A percentile compares a stretch with the other conserved stretches of the same genome.
These are phyloP conservation scores for Trissoscelio sp. DNA, from an alignment of 2,888 invertebrate species.

Conservation along the genomic window DNA sequence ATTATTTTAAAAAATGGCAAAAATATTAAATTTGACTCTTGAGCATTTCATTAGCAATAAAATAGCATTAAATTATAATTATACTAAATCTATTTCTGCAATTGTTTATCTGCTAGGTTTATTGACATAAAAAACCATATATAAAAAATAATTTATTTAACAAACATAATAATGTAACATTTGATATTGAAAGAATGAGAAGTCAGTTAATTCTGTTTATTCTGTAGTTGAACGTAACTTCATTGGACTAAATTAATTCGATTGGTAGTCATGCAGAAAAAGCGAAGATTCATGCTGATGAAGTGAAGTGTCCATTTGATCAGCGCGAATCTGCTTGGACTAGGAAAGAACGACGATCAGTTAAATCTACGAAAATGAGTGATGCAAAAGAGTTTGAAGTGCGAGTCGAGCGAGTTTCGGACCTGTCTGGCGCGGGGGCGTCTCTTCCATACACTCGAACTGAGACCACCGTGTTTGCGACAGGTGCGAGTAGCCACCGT, in stretches of 20 bases:
- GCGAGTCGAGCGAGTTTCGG: constrained; percentile 73
- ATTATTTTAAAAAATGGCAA: too few relatives aligned
- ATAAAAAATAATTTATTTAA: too few relatives aligned
- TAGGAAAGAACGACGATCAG: constrained; percentile 19
- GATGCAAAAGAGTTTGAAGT: constrained; percentile 73
- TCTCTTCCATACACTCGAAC: constrained; percentile 75
- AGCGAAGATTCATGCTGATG: constrained; percentile 2
- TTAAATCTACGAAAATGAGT: constrained; percentile 46
- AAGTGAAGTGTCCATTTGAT: constrained; percentile 26
- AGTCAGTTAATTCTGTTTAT: constrained; percentile 8
- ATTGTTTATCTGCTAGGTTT: too few relatives aligned
- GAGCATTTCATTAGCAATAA: too few relatives aligned
- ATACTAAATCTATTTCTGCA: too few relatives aligned
- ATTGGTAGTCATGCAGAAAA: constrained; percentile 38
- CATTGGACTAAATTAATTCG: constrained; percentile 32
- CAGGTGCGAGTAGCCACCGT: constrained; percentile 81
- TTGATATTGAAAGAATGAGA: background rate
- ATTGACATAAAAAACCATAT: too few relatives aligned
- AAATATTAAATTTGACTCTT: too few relatives aligned
- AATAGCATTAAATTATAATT: too few relatives aligned
- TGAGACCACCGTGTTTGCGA: constrained; percentile 81
- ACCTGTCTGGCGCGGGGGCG: constrained; percentile 75
- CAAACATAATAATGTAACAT: background rate
- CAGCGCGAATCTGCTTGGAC: constrained; percentile 30
- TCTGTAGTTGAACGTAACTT: constrained; percentile 4